Base-by-base conservation (phyloP, 1,140 invertebrate species). In the Macrobrachium rosenbergii region DNA sequence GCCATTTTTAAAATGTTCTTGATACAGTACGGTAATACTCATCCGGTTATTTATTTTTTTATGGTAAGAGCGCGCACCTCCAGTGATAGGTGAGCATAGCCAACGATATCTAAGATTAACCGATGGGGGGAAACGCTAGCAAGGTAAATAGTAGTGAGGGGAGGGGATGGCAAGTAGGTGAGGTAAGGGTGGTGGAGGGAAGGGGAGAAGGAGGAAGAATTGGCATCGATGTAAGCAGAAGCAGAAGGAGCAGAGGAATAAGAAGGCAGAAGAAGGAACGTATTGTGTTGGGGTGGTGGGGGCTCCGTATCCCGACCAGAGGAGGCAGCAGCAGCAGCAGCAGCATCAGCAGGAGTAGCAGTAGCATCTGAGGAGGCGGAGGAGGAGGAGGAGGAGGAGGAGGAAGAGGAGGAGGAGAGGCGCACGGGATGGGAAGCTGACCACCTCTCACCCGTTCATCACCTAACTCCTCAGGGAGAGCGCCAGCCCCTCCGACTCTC, bases 401-500 rank as follows among this genome's bases (percentile, higher is more conserved):
- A 19, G 21, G 23, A 43, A 21, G 17, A 17, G 64, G 43, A 52
- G 64, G 21, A 64, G 77, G 64, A 43, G 45, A 82, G 72, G 17
- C 45, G 76, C 28, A 63, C 23, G 21, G 69, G 82, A 23, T 28
- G 43, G 80, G 82, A 83, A 83, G 81, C 81, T 83, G 82, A 90
- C 91, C 91, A 89, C 90, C 90, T 89, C 85, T 82, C 88, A 89
- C 83, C 90, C 88, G 72, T 86, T 89, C 76, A 83, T 83, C 83
- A 83, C 80, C 87, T 79, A 81, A 73, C 59, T 88, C 89, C 88
- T 89, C 82, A 58, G 88, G 82, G 89, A 86, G 89, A 75, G 23
- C 83, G 28, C 84, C 73, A 84, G 84, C 84, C 90, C 69, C 89
- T 88, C 87, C 86, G 89, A 90, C 90, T 90, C 89, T 86, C 89